Percentiles rank a stretch among this genome's conserved stretches.
These are phyloP conservation scores for Pemphredon lugubris DNA, from an alignment of 2,888 invertebrate species.

Conservation along the genomic window DNA sequence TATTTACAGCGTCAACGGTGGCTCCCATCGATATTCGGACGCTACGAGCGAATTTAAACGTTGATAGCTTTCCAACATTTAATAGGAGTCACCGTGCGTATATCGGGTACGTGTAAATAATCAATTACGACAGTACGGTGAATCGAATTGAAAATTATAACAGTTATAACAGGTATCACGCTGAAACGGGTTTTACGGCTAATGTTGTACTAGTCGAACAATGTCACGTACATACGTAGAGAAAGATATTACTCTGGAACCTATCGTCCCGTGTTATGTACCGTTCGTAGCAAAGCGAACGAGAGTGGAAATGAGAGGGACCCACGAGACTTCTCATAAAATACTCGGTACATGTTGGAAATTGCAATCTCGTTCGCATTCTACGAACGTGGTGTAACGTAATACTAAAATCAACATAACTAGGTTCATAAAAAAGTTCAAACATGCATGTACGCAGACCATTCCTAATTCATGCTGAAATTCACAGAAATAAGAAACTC, in stretches of 20 bases:
- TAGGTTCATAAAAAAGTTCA: slow-evolving; percentile 17
- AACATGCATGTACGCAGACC: slow-evolving; percentile 57
- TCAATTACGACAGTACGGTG: too few species aligned
- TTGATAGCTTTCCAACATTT: too few species aligned
- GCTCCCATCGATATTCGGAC: too few species aligned
- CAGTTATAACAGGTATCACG: too few species aligned
- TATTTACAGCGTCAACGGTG: too few species aligned
- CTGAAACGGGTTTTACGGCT: slow-evolving; percentile 44
- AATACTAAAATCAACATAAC: slow-evolving; percentile 20
- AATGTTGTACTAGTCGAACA: slow-evolving; percentile 23
- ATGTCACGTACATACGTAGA: neutral
- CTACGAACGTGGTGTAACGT: slow-evolving; percentile 34
- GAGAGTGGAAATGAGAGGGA: slow-evolving; percentile 12
- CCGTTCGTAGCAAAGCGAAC: slow-evolving; percentile 50
- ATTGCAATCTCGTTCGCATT: slow-evolving; percentile 45
- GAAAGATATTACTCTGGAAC: slow-evolving; percentile 21
- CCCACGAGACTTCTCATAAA: too few species aligned
- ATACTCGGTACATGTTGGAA: neutral
- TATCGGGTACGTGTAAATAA: too few species aligned
- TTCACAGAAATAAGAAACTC: slow-evolving; percentile 22
- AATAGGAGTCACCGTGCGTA: too few species aligned
- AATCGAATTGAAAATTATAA: too few species aligned
- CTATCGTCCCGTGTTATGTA: slow-evolving; percentile 39
- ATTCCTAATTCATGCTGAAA: slow-evolving; percentile 44
- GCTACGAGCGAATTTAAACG: too few species aligned